Percentiles rank a stretch among this genome's conserved stretches.
Conservation (phyloP, 2,888 invertebrate genomes). For the Hipparchia sbordonii region DNA sequence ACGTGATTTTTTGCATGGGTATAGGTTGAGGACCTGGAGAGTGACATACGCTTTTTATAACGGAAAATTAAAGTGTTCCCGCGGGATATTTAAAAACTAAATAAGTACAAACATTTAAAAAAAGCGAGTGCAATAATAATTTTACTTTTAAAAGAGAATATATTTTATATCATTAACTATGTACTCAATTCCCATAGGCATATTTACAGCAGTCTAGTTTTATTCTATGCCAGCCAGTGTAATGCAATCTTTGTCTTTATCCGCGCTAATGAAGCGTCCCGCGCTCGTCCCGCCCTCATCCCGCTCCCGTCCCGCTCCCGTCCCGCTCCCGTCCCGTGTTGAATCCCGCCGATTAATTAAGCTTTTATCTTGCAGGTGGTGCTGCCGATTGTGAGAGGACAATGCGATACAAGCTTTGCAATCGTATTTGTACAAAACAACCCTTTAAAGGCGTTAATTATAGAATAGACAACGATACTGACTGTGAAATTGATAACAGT, state of each 20-base stretch:
- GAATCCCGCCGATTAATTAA: conserved; percentile 55
- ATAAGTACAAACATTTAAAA: too few relatives aligned
- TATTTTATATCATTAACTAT: too few relatives aligned
- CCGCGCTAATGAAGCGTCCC: conserved; percentile 59
- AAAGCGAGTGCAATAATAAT: too few relatives aligned
- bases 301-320: conserved; percentile 28
- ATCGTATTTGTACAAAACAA: conserved; percentile 2
- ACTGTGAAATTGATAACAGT: conserved; percentile 14
- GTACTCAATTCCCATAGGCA: background rate
- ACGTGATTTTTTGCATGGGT: too few relatives aligned
- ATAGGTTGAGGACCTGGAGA: too few relatives aligned
- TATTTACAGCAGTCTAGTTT: background rate
- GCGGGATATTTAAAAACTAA: too few relatives aligned
- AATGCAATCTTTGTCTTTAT: conserved; percentile 65
- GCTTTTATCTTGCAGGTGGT: conserved; percentile 62
- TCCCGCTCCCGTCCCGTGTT: conserved; percentile 41
- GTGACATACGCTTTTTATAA: too few relatives aligned
- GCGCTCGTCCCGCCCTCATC: conserved; percentile 40
- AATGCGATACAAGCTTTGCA: conserved; percentile 16
- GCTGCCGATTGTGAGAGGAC: conserved; percentile 28
- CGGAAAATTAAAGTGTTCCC: too few relatives aligned
- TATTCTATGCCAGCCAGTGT: conserved; percentile 48
- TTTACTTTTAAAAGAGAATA: too few relatives aligned
- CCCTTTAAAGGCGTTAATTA: conserved; percentile 9
- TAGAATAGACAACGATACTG: background rate